Conservation (phyloP, 1,140 invertebrate genomes). For the Theocolax elegans region DNA sequence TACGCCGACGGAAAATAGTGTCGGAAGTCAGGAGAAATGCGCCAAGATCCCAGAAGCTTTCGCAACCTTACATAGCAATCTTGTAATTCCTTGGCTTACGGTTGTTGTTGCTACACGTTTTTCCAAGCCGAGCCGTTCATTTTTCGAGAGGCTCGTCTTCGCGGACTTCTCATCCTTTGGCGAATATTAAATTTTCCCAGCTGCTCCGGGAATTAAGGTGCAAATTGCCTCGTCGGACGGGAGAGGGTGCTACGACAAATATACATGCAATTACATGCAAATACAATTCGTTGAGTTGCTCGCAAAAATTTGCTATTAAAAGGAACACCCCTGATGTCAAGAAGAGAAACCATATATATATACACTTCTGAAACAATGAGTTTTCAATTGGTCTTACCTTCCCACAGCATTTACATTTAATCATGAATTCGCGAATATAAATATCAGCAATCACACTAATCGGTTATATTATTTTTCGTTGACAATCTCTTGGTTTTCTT, state of each 20-base stretch:
- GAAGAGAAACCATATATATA: too few relatives aligned
- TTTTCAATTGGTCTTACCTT: constrained; percentile 30
- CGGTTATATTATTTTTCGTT: constrained; percentile 18
- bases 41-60: constrained; percentile 18
- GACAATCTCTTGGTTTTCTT: neutral
- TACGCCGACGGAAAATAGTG: neutral
- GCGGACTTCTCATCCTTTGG: constrained; percentile 30
- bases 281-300: constrained; percentile 32
- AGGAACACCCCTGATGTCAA: neutral
- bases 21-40: neutral
- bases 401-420: constrained; percentile 13
- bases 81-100: too few relatives aligned
- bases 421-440: too few relatives aligned
- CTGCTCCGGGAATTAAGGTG: constrained; percentile 40
- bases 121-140: too few relatives aligned
- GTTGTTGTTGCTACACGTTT: too few relatives aligned
- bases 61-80: neutral
- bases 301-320: constrained; percentile 29
- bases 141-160: too few relatives aligned
- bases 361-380: constrained; percentile 23
- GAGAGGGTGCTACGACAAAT: constrained; percentile 10
- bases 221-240: constrained; percentile 30
- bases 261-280: constrained; percentile 42
- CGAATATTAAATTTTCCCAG: constrained; percentile 42
- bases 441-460: too few relatives aligned